A percentile compares a stretch with the other conserved stretches of the same genome.
Evolutionary conservation across 1,140 invertebrate species (phyloP).

Genomic region (Rhizoglyphus robini): DNA sequence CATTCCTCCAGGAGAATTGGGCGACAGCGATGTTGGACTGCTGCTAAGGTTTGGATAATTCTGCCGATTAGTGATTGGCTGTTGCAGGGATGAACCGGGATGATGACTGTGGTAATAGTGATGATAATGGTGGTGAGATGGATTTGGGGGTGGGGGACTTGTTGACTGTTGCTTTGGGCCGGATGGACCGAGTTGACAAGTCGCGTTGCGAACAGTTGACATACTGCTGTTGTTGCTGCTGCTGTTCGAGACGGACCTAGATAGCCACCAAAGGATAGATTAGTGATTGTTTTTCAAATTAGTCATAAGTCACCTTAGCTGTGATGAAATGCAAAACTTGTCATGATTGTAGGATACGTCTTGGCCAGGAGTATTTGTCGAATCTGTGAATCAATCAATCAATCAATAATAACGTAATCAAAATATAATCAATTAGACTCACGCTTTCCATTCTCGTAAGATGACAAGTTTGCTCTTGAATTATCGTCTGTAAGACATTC

Average conservation of each 20-base stretch:
- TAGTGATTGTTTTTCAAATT: neutral
- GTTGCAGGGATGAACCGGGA: neutral
- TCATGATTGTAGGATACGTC: no score
- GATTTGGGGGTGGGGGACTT: neutral
- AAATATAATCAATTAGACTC: neutral
- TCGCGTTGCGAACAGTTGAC: neutral
- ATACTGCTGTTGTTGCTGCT: conserved; percentile 7
- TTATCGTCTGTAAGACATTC: neutral
- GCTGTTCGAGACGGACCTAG: neutral
- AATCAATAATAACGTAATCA: no score
- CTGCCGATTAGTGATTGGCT: neutral
- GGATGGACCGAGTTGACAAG: neutral
- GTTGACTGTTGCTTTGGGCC: neutral
- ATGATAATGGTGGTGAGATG: neutral
- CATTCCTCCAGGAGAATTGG: neutral
- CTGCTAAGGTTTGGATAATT: conserved; percentile 10
- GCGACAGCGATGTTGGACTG: conserved; percentile 11
- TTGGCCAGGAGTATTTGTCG: no score
- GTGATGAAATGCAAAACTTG: neutral
- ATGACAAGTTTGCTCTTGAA: neutral
- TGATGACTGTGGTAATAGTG: conserved; percentile 1
- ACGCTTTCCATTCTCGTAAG: neutral
- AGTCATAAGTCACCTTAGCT: neutral
- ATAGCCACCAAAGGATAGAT: neutral
- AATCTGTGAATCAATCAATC: no score